A percentile compares a stretch with the other conserved stretches of the same genome.
These are phyloP conservation scores for Prunella himalayana DNA, from an alignment of 2,113 vertebrate species.

Conservation along the genomic window DNA sequence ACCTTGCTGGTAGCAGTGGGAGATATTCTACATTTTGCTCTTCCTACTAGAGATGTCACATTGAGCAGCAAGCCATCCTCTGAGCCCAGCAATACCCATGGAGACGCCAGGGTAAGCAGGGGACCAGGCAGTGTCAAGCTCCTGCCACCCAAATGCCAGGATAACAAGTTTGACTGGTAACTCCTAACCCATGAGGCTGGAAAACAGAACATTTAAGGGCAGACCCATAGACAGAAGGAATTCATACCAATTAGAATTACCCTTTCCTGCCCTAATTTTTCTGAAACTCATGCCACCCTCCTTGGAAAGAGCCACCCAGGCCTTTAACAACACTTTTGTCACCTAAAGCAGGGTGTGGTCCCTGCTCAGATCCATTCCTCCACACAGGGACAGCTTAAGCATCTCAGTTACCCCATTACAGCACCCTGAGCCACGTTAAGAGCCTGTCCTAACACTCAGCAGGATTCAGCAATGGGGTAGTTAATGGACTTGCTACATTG, in stretches of 20 bases:
- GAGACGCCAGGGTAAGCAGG: background rate
- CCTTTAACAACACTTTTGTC: background rate
- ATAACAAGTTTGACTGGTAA: background rate
- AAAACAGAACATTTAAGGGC: background rate
- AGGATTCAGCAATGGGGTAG: background rate
- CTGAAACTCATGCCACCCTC: background rate
- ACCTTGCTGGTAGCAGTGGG: background rate
- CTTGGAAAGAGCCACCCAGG: background rate
- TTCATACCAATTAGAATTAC: background rate
- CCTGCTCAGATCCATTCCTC: background rate
- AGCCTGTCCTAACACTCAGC: rapidly evolving
- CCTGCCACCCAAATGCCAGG: background rate
- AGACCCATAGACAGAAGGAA: background rate
- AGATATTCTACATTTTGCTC: background rate
- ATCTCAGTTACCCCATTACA: background rate
- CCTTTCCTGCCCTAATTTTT: background rate
- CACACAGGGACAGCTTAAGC: background rate
- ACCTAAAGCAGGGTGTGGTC: rapidly evolving
- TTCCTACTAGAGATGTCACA: background rate
- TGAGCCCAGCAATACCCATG: background rate
- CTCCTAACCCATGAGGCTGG: background rate
- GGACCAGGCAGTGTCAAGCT: background rate
- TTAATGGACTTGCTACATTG: background rate
- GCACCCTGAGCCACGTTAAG: background rate
- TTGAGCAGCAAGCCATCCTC: background rate